Evolutionary conservation across 2,797 vertebrate genomes (phyloP).

Genomic region (Malurus splendens): DNA sequence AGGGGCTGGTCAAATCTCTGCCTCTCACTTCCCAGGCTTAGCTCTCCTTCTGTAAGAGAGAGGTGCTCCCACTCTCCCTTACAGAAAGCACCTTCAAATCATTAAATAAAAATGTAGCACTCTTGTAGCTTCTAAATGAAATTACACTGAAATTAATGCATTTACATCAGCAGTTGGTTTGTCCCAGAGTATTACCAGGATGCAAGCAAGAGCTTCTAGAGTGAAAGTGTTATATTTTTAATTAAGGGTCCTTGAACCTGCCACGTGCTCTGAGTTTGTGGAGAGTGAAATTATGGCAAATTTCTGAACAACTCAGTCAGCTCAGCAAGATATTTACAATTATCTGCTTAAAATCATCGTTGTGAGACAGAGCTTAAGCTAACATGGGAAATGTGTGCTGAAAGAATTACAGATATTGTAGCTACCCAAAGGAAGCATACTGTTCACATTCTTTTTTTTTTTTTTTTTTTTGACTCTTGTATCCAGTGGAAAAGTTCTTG

Average conservation of each 20-base stretch:
- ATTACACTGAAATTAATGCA: background rate
- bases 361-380: background rate
- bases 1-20: background rate
- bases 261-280: background rate
- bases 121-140: background rate
- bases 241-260: slow-evolving; percentile 6
- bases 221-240: background rate
- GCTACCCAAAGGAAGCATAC: background rate
- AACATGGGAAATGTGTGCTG: slow-evolving; percentile 2
- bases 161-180: background rate
- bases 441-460: slow-evolving; percentile 36
- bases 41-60: background rate
- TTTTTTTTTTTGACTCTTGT: slow-evolving; percentile 20
- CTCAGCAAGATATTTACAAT: background rate
- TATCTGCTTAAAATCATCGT: background rate
- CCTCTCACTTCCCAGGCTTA: background rate
- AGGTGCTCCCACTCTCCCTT: background rate
- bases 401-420: slow-evolving; percentile 12
- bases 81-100: background rate
- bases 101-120: background rate
- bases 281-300: background rate
- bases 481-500: slow-evolving; percentile 34
- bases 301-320: background rate
- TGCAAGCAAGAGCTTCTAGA: background rate
- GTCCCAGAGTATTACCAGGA: background rate